Conservation (phyloP, 2,113 vertebrate genomes). For the Actenoides lindsayi region DNA sequence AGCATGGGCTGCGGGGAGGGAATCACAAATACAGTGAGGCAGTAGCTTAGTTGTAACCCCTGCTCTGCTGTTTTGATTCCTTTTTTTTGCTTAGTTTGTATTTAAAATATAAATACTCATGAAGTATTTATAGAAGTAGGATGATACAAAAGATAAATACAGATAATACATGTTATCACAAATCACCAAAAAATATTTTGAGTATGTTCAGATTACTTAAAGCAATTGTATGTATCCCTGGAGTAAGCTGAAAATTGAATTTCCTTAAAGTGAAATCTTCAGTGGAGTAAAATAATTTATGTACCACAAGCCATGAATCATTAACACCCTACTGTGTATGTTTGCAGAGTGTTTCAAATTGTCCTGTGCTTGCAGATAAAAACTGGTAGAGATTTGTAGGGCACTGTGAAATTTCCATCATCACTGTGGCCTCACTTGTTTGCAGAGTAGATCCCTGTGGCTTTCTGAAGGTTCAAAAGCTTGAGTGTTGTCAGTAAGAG, state of each 20-base stretch:
- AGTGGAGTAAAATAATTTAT: background rate
- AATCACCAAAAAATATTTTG: background rate
- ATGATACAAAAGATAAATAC: background rate
- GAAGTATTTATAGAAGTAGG: background rate
- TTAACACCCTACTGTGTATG: background rate
- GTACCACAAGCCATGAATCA: background rate
- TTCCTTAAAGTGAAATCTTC: background rate
- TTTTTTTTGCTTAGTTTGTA: background rate
- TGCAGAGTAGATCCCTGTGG: background rate
- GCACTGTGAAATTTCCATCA: background rate
- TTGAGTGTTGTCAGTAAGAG: background rate
- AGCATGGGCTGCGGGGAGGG: background rate
- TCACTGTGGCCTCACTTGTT: background rate
- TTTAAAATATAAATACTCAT: background rate
- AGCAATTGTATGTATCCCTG: background rate
- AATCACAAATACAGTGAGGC: background rate
- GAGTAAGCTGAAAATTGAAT: background rate
- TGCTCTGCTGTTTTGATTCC: background rate
- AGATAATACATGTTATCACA: background rate
- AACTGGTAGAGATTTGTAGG: background rate
- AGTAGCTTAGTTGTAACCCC: background rate
- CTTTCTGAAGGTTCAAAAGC: background rate
- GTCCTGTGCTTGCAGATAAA: background rate
- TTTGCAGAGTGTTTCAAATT: background rate
- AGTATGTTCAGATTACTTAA: background rate